Evolutionary conservation across 2,797 vertebrate species (phyloP), one percentile per base, ranked within the genome.

Genomic region (Diglossa cyanea): DNA sequence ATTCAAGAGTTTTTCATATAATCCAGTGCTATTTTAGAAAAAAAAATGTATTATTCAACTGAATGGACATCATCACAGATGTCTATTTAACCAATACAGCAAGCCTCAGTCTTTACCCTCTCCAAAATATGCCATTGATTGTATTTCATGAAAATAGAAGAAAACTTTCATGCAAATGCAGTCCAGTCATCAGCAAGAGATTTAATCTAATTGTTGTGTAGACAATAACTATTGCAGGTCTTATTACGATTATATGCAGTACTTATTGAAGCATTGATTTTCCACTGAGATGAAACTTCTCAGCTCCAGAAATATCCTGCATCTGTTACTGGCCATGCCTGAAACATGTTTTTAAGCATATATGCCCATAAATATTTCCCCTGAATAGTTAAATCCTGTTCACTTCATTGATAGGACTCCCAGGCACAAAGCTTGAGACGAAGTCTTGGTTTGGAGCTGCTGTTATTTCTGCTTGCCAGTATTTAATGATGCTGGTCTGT

Each of bases 121-220:
- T 89, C 77, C 50, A 72, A 95, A 96, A 81, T 13, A 57, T 40
- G 33, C 12, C 39, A 86, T 17, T 70, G 44, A 75, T 30, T 76
- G 19, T 37, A 63, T 90, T 92, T 90, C 58, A 73, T 82, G 8
- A 39, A 83, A 82, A 82, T 19, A 81, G 45, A 47, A 90, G 45
- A 96, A 94, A 72, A 86, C 50, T 45, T 82, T 88, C 86, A 50
- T 63, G 48, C 57, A 95, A 80, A 78, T 50, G 44, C 14, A 86
- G 42, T 48, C 51, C 78, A 79, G 35, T 88, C 48, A 94, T 28
- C 81, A 60, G 45, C 33, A 76, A 79, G 77, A 86, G 9, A 13
- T 25, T 25, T 65, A 39, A 73, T 47, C 23, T 47, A 37, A 61
- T 70, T 48, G 13, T 55, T 48, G 17, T 45, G 20, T 37, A 93